Conservation (phyloP, 2,797 vertebrate genomes). For the Alca torda region DNA sequence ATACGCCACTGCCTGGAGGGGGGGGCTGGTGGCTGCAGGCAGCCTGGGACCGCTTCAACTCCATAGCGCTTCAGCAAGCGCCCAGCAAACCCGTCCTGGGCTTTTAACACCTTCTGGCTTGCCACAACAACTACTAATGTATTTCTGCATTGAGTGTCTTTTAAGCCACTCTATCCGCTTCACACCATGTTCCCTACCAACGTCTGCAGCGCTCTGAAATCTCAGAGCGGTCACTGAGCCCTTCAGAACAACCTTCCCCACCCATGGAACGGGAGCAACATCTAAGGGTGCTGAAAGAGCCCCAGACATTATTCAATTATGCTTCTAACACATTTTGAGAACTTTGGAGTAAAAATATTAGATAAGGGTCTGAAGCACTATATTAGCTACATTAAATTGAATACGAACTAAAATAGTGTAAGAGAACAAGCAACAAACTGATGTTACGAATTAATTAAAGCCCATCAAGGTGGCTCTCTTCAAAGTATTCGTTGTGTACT, state of each 20-base stretch:
- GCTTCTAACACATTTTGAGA: fast-evolving
- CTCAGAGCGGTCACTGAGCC: neutral
- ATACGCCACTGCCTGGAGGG: fast-evolving
- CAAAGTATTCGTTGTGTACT: neutral
- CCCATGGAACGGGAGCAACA: fast-evolving
- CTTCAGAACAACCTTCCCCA: neutral
- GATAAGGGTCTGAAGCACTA: neutral
- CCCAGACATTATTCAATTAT: neutral
- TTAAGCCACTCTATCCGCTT: neutral
- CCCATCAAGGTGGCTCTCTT: neutral
- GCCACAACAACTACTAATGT: fast-evolving
- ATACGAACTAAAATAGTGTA: neutral
- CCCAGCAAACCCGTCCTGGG: neutral
- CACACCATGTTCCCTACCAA: neutral
- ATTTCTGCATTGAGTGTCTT: fast-evolving
- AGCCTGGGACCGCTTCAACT: neutral
- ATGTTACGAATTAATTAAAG: neutral
- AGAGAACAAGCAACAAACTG: neutral
- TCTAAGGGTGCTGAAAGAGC: neutral
- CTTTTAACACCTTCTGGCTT: neutral
- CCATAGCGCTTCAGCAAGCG: fast-evolving
- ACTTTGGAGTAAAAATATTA: neutral
- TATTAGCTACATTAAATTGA: neutral
- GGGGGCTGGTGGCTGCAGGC: too few species aligned
- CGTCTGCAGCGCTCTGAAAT: fast-evolving